phyloP scores from a whole-genome alignment of 2,888 invertebrate genomes.

The Anthrax anthrax region DNA sequence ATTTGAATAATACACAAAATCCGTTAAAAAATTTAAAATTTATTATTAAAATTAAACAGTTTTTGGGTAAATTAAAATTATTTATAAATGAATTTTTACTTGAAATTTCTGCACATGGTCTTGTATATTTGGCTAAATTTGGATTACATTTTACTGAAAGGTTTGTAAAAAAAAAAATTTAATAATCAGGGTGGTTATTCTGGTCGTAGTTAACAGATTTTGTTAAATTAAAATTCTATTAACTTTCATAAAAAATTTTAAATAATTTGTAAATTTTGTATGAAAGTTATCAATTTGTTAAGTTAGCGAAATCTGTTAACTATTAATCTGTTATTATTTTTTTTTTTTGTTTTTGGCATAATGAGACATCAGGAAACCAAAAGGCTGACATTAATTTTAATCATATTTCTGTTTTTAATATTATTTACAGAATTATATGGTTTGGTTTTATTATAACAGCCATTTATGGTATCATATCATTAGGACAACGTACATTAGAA shows the following conservation, averaged over 20 bases:
- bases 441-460: constrained; percentile 39
- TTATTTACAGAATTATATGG: constrained; percentile 40
- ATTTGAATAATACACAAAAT: too few species aligned
- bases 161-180: constrained; percentile 11
- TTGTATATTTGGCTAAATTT: constrained; percentile 29
- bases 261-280: too few species aligned
- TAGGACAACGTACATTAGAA: constrained; percentile 46
- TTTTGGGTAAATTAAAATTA: constrained; percentile 19
- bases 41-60: too few species aligned
- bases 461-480: constrained; percentile 39
- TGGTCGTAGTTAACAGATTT: background rate
- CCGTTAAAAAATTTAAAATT: too few species aligned
- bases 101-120: constrained; percentile 31
- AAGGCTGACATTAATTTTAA: background rate
- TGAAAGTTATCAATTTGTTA: too few species aligned
- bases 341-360: background rate
- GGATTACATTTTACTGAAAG: constrained; percentile 29
- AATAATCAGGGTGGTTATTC: too few species aligned
- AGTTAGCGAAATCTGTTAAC: too few species aligned
- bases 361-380: background rate
- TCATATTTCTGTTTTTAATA: background rate
- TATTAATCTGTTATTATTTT: too few species aligned
- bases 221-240: background rate
- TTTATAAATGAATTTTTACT: constrained; percentile 30
- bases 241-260: too few species aligned